Evolutionary conservation across 2,797 vertebrate genomes (phyloP), one percentile per base, ranked within the genome.

Genomic region (Crenichthys baileyi): DNA sequence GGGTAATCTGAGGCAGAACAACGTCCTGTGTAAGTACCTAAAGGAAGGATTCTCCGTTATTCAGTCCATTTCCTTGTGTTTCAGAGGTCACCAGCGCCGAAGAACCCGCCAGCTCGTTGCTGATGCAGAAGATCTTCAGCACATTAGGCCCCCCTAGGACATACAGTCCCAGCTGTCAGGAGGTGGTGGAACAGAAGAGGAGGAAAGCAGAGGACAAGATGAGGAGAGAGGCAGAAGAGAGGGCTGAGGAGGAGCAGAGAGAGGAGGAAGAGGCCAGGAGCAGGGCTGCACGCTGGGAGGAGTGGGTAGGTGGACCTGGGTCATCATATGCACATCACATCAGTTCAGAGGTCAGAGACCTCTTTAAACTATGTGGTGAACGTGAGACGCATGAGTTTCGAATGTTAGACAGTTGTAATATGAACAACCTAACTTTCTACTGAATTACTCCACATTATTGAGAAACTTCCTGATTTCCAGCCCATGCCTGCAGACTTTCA

Each of bases 61-160:
- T 48, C 5, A 12, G 58, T 24, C 16, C 6, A 44, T 36, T 55
- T n/a, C 24, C 29, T 65, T 29, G 72, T 22, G 0, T 76, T 82
- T 31, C 77, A 96, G 98, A 97, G 80, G 91, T 97, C 84, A 93
- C 92, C 56, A 95, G 92, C 85, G 88, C 90, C 0, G 94, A 95
- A 73, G 95, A 97, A 46, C 76, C 86, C 3, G 94, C 96, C 78
- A 94, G 96, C 85, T 89, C 89, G 75, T 70, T 94, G 75, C 88
- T 96, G 51, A 82, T 95, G 84, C 93, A 96, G 82, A 93, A 95
- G 84, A 94, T 99, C 29, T 92, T 92, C 18, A 93, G 95, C 78
- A 90, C 81, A 2, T 88, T 98, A 1, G 98, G 98, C 2, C 79
- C 91, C 74, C 94, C 96, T 75, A 95, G 94, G 65, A 97, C 97